These are phyloP conservation scores for Camelus dromedarius DNA, from an alignment of 2,113 vertebrate species.

Conservation along the genomic window DNA sequence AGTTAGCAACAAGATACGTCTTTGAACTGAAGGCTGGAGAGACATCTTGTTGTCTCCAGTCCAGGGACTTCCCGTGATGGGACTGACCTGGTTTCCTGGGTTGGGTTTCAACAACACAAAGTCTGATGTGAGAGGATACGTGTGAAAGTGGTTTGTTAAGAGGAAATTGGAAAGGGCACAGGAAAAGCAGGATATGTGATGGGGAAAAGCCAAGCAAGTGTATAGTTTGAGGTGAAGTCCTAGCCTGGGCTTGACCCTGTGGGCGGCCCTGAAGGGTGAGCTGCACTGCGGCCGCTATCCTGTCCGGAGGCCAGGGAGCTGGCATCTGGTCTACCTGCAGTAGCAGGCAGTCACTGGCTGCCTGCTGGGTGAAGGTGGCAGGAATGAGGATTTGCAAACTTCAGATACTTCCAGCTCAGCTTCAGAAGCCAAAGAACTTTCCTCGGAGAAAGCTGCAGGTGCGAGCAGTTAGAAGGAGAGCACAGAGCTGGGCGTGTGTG, in stretches of 20 bases:
- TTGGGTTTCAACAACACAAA: background rate
- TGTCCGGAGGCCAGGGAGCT: background rate
- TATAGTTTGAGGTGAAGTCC: background rate
- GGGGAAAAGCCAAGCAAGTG: background rate
- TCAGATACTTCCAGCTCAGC: background rate
- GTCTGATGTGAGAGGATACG: background rate
- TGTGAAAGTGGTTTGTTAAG: background rate
- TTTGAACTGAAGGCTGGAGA: background rate
- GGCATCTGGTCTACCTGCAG: background rate
- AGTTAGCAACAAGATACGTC: background rate
- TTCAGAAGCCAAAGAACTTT: background rate
- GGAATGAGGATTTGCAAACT: background rate
- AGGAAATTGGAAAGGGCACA: background rate
- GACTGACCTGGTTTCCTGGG: background rate
- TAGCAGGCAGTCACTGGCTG: background rate
- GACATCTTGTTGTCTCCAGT: background rate
- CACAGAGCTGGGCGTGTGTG: background rate
- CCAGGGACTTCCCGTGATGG: background rate
- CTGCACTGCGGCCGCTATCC: background rate
- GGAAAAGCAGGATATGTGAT: background rate
- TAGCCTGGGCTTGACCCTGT: background rate
- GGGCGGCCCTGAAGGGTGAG: background rate
- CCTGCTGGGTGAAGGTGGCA: background rate
- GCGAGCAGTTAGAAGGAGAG: background rate
- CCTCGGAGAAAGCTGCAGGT: background rate